phyloP scores from a whole-genome alignment of 2,797 vertebrate species.

The Antennarius maculatus region DNA sequence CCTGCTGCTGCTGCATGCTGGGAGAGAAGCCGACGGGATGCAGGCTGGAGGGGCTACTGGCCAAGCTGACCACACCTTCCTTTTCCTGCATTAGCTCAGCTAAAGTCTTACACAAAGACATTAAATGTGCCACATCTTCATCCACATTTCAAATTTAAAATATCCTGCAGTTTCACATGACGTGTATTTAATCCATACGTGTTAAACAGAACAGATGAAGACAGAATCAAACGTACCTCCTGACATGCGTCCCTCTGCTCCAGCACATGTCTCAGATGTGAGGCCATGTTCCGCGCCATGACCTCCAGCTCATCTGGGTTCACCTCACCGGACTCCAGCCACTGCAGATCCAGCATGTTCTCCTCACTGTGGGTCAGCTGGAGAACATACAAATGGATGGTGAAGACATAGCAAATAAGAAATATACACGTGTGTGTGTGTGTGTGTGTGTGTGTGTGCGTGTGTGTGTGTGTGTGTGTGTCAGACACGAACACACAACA shows the following conservation, averaged over 20 bases:
- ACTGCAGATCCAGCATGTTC: conserved; percentile 92
- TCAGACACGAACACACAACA: not conserved
- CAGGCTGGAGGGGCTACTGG: conserved; percentile 79
- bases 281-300: conserved; percentile 84
- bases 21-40: conserved; percentile 69
- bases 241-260: conserved; percentile 90
- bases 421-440: too few relatives aligned
- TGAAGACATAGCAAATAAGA: too few relatives aligned
- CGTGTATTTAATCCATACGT: not conserved
- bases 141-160: too few relatives aligned
- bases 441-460: too few relatives aligned
- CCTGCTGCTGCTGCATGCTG: conserved; percentile 77
- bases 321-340: conserved; percentile 86
- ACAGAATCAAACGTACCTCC: conserved; percentile 77
- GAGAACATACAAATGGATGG: too few relatives aligned
- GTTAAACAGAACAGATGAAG: not conserved
- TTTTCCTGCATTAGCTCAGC: conserved; percentile 90
- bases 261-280: conserved; percentile 87
- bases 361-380: conserved; percentile 94
- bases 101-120: conserved; percentile 81
- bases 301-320: conserved; percentile 87
- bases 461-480: too few relatives aligned
- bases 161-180: not conserved
- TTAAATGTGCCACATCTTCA: not conserved
- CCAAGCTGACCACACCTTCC: conserved; percentile 83